These are phyloP conservation scores for Nowickia ferox DNA, from an alignment of 2,888 invertebrate species.

Conservation along the genomic window DNA sequence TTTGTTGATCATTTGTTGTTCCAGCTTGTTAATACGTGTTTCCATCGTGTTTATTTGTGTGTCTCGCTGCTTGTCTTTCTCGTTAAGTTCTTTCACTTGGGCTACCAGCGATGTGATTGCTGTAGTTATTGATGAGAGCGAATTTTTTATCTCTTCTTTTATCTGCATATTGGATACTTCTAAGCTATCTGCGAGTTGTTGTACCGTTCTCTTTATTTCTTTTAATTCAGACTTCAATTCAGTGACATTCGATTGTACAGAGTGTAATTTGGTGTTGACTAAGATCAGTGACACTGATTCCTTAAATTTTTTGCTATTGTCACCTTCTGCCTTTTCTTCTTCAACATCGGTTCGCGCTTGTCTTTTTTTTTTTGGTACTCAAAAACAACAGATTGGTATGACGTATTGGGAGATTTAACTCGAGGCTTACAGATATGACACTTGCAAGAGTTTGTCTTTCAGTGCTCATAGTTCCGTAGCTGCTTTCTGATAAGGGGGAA, in stretches of 20 bases:
- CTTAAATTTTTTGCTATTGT: slow-evolving; percentile 8
- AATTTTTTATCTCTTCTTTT: background rate
- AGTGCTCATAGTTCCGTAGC: too few relatives aligned
- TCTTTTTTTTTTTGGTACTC: slow-evolving; percentile 11
- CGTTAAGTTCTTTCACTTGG: slow-evolving; percentile 11
- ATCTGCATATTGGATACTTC: background rate
- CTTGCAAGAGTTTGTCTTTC: too few relatives aligned
- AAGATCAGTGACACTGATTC: slow-evolving; percentile 11
- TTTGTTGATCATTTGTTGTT: slow-evolving; percentile 18
- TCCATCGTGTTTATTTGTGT: slow-evolving; percentile 3
- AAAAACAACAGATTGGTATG: background rate
- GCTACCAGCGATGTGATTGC: background rate
- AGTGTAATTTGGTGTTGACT: background rate
- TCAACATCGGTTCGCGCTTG: slow-evolving; percentile 6
- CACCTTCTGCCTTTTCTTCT: background rate
- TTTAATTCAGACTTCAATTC: background rate
- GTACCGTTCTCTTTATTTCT: background rate
- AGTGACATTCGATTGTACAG: too few relatives aligned
- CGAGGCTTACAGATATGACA: too few relatives aligned
- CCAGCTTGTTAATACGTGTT: slow-evolving; percentile 8
- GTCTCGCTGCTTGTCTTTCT: background rate
- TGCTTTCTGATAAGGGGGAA: too few relatives aligned
- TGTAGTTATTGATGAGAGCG: background rate
- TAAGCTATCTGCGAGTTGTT: background rate
- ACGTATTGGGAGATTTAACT: background rate